Base-by-base conservation (phyloP, 2,113 vertebrate genomes). In the Lethenteron camtschaticum region DNA sequence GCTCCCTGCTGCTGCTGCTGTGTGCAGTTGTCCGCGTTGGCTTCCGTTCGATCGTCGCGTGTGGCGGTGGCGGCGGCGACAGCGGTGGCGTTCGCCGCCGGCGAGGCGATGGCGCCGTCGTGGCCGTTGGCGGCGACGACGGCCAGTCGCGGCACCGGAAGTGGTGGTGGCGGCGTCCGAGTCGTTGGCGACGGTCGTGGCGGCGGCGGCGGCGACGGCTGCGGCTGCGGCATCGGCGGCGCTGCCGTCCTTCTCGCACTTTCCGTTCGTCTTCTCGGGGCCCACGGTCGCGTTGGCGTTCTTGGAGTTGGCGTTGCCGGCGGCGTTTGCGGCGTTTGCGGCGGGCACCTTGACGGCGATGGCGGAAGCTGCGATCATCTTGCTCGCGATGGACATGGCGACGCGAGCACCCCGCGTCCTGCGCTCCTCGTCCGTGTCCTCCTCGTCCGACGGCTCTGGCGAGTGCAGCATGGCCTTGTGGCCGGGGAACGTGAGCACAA, bases 401-500 rank as follows among this genome's bases (percentile, higher is more conserved):
- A 16, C 24, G n/a, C 63, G 9, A 41, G 41, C 41, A 41, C 41
- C 41, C 63, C 24, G 63, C 63, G 10, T 66, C 63, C 63, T 66
- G n/a, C n/a, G n/a, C 9, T 66, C 63, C 9, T 66, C 63, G 24
- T 66, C 63, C 9, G 63, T 66, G 63, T 16, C 24, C 24, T 66
- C 63, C 9, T n/a, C 24, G 63, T 16, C 24, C 24, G 63, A 66
- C 9, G 63, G n/a, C 24, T 66, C 63, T 16, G 63, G 63, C n/a
- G 63, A 66, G 24, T 24, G 63, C 63, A 66, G 63, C 63, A 66
- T 24, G 9, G 63, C n/a, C n/a, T 24, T n/a, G 63, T 66, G 63
- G n/a, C 63, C 63, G n/a, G 63, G 63, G 63, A 66, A 66, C 24
- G 63, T 24, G 24, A 66, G 63, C 63, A 66, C 63, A 66, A 66